Conservation (phyloP, 2,113 vertebrate genomes). For the Mus spicilegus region DNA sequence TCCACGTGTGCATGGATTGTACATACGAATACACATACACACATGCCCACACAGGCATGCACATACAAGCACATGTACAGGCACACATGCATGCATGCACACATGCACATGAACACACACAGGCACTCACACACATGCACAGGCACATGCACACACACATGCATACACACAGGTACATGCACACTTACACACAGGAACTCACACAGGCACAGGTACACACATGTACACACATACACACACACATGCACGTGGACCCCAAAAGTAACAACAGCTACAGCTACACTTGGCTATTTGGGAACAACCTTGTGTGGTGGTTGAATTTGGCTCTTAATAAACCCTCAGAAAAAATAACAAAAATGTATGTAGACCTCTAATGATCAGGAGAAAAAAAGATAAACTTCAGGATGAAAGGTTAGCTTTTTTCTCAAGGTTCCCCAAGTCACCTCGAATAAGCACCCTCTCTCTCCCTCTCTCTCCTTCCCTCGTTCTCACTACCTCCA, state of each 20-base stretch:
- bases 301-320: accelerated
- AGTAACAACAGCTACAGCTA: no score
- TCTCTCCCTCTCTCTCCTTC: no score
- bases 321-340: background rate
- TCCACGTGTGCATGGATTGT: background rate
- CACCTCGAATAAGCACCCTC: background rate
- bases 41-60: background rate
- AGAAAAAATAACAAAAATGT: background rate
- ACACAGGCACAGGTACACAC: background rate
- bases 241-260: background rate
- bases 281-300: background rate
- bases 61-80: no score
- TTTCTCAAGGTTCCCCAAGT: background rate
- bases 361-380: accelerated
- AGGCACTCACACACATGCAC: background rate
- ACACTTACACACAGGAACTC: background rate
- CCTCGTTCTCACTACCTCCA: background rate
- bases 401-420: background rate
- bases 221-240: accelerated
- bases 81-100: background rate
- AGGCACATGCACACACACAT: background rate
- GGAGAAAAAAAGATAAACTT: background rate
- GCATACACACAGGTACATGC: no score
- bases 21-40: background rate
- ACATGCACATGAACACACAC: background rate